phyloP scores from a whole-genome alignment of 2,888 invertebrate genomes.

The Colostygia pectinataria region DNA sequence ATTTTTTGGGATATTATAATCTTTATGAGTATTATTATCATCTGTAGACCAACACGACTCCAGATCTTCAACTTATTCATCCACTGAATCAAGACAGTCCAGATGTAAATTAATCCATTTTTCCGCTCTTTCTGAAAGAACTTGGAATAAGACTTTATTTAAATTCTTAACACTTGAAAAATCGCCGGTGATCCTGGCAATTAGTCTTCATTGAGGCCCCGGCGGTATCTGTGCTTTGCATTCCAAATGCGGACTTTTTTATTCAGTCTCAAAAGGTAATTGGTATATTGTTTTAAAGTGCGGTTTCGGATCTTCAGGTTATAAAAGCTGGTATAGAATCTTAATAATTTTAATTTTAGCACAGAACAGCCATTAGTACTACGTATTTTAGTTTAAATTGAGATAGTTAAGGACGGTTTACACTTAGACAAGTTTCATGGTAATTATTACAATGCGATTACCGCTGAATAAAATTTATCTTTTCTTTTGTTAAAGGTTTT shows the following conservation, averaged over 20 bases:
- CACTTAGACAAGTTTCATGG: too few species aligned
- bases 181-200: slow-evolving; percentile 40
- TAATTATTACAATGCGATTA: too few species aligned
- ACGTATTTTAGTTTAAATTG: too few species aligned
- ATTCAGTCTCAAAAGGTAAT: slow-evolving; percentile 16
- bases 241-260: slow-evolving; percentile 37
- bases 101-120: slow-evolving; percentile 7
- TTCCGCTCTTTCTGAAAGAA: slow-evolving; percentile 1
- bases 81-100: not conserved
- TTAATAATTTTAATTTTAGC: too few species aligned
- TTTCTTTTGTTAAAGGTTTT: too few species aligned
- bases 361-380: too few species aligned
- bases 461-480: too few species aligned
- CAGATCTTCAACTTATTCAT: too few species aligned
- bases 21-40: too few species aligned
- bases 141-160: slow-evolving; percentile 16
- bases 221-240: slow-evolving; percentile 43
- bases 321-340: not conserved
- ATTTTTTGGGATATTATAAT: too few species aligned
- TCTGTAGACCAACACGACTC: too few species aligned
- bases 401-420: too few species aligned
- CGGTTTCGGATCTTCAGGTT: not conserved
- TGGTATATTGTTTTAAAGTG: slow-evolving; percentile 18
- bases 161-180: slow-evolving; percentile 23
- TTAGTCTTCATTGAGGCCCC: slow-evolving; percentile 48